Evolutionary conservation across 2,888 invertebrate genomes (phyloP).

Genomic region (Coelinius sp.): DNA sequence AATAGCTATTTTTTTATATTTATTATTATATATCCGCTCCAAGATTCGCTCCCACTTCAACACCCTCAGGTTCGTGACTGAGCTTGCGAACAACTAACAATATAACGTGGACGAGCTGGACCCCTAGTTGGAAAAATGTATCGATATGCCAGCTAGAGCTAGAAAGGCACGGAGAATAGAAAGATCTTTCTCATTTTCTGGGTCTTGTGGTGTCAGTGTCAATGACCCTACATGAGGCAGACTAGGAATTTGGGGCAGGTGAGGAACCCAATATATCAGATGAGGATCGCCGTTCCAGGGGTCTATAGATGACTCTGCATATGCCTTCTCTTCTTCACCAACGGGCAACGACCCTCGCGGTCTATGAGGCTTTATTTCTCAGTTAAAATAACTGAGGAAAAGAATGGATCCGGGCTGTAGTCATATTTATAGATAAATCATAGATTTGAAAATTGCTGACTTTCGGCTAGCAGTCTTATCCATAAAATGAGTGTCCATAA

Average conservation of each 20-base stretch:
- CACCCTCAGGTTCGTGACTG: too few species aligned
- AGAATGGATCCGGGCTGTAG: conserved; percentile 16
- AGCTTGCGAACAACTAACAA: too few species aligned
- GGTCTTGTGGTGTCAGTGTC: conserved; percentile 55
- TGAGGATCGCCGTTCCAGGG: conserved; percentile 50
- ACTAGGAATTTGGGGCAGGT: conserved; percentile 70
- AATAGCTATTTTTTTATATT: too few species aligned
- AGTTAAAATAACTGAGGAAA: conserved; percentile 31
- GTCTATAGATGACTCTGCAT: conserved; percentile 46
- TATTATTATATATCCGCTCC: too few species aligned
- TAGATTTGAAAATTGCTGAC: neutral
- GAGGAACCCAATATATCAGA: conserved; percentile 53
- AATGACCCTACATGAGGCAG: conserved; percentile 54
- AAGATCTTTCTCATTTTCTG: conserved; percentile 53
- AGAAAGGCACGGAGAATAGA: too few species aligned
- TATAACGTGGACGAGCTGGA: too few species aligned
- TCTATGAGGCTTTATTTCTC: conserved; percentile 7
- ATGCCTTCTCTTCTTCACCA: conserved; percentile 45
- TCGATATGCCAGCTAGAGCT: too few species aligned
- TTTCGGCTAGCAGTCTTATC: neutral
- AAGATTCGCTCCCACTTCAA: too few species aligned
- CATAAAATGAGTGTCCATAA: conserved; percentile 7
- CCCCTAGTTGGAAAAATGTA: too few species aligned
- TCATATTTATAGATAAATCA: conserved; percentile 38
- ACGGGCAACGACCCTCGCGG: conserved; percentile 56